Conservation (phyloP, 2,113 vertebrate species). For the Nanorana parkeri region DNA sequence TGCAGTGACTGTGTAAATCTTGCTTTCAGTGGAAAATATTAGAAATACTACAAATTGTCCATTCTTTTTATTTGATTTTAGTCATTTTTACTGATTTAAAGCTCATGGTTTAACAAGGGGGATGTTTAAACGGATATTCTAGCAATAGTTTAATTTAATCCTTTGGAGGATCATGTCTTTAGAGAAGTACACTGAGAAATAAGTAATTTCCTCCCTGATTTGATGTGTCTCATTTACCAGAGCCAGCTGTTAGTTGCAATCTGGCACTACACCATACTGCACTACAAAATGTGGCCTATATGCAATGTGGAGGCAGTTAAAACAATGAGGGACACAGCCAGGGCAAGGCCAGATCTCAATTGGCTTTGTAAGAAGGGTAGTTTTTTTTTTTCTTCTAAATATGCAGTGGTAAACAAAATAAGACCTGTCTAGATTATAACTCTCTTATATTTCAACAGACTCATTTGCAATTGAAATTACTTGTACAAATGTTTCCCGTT, state of each 20-base stretch:
- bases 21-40: too few species aligned
- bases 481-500: not conserved
- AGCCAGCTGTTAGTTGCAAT: constrained; percentile 54
- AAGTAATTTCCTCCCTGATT: constrained; percentile 51
- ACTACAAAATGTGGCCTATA: constrained; percentile 9
- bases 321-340: not conserved
- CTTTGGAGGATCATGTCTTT: constrained; percentile 34
- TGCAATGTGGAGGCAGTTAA: not conserved
- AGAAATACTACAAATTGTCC: not conserved
- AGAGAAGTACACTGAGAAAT: constrained; percentile 49
- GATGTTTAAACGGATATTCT: constrained; percentile 22
- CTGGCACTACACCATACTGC: constrained; percentile 32
- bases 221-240: constrained; percentile 52
- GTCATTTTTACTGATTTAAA: not conserved
- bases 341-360: too few species aligned
- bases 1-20: too few species aligned
- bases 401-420: not conserved
- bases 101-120: not conserved
- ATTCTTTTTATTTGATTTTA: not conserved
- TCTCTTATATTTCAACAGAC: not conserved
- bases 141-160: constrained; percentile 38
- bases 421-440: not conserved
- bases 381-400: not conserved
- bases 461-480: not conserved
- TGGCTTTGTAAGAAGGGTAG: too few species aligned